Base-by-base conservation (phyloP, 2,797 vertebrate genomes). In the Eupleurogrammus muticus region DNA sequence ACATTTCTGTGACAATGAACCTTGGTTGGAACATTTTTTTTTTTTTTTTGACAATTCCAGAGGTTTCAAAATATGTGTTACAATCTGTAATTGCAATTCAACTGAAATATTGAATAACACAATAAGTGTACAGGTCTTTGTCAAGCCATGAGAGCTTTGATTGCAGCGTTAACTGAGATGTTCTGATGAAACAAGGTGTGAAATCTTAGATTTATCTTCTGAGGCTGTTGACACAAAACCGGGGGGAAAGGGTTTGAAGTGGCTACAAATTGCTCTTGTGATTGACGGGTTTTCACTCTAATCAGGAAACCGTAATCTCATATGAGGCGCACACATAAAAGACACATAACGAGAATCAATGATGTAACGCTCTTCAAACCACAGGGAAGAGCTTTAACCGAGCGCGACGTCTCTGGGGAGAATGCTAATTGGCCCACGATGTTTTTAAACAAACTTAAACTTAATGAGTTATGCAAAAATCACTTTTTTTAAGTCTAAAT, bases 91-190 rank as follows among this genome's bases (percentile, higher is more conserved):
- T 53, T 48, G 24, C 0, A 5, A 70, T 36, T 51, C 61, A 42
- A 75, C 16, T 49, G n/a, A 59, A 63, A 36, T 36, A 50, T 49
- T 57, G n/a, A 62, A 42, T 34, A 13, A 74, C 16, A 42, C 69
- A 63, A 50, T 44, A 44, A 44, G 16, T 17, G 7, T 44, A 44
- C 6, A 44, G 2, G 0, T 59, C 63, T 42, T 13, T 58, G 38
- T 62, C 10, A 11, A 23, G 35, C 38, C 24, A 61, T 65, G 56
- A 40, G 50, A 3, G 51, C 36, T 54, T 57, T 48, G 32, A 35
- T 5, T 38, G 19, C 51, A 14, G 28, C 2, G 3, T 42, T 58
- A 42, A 56, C 11, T 5, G n/a, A 64, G 23, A 21, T 19, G 14
- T 9, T 19, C 21, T 17, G 44, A 60, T 21, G 23, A 28, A 55